A percentile compares a stretch with the other conserved stretches of the same genome.
These are phyloP conservation scores for Aphaenogaster rudis DNA, from an alignment of 1,140 invertebrate species.

Conservation along the genomic window DNA sequence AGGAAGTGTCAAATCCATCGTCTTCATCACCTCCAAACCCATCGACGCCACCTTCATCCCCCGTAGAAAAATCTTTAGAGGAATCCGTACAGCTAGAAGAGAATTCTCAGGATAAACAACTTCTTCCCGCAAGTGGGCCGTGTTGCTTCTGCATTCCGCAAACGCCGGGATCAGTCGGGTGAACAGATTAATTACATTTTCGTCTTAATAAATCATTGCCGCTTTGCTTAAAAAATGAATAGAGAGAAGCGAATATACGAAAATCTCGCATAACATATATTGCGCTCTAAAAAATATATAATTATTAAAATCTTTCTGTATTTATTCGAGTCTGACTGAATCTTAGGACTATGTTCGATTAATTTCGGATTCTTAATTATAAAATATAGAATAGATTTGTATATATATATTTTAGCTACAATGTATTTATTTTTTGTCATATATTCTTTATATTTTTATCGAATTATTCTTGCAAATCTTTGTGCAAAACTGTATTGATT, in stretches of 20 bases:
- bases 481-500: background rate
- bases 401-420: no score
- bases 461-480: background rate
- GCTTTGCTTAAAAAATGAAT: background rate
- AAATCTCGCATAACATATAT: background rate
- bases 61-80: background rate
- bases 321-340: background rate
- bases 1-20: background rate
- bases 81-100: background rate
- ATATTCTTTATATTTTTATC: no score
- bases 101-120: slow-evolving; percentile 1
- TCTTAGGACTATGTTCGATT: background rate
- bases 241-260: background rate
- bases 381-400: background rate
- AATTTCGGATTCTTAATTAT: background rate
- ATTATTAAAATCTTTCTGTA: background rate
- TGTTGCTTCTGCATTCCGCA: slow-evolving; percentile 48
- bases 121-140: slow-evolving; percentile 16
- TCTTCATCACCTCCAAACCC: background rate
- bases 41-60: background rate
- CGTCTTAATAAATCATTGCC: background rate
- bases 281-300: background rate
- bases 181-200: slow-evolving; percentile 8
- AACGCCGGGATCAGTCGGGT: slow-evolving; percentile 53
- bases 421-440: no score